These are phyloP conservation scores for Galago senegalensis DNA, from an alignment of 2,797 vertebrate genomes.

Conservation along the genomic window DNA sequence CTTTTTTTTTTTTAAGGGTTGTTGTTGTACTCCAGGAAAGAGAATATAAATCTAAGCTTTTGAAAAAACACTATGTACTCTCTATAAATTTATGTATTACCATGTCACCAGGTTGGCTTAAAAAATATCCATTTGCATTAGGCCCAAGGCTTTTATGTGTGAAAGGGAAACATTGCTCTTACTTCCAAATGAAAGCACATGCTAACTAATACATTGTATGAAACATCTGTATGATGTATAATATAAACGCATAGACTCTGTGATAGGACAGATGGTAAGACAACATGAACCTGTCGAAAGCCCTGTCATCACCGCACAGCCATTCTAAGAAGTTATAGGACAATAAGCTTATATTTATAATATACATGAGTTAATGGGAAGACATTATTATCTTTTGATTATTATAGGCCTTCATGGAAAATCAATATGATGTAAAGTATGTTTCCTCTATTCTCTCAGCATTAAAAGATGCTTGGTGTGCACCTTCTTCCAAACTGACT, in stretches of 20 bases:
- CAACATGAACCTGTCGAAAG: slow-evolving; percentile 1
- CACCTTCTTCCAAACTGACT: background rate
- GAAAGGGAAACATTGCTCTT: background rate
- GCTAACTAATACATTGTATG: background rate
- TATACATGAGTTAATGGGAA: slow-evolving; percentile 35
- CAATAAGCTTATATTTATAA: slow-evolving; percentile 8
- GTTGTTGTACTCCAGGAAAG: background rate
- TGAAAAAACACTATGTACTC: background rate
- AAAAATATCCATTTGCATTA: slow-evolving; percentile 17
- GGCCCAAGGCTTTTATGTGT: background rate
- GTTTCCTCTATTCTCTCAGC: background rate
- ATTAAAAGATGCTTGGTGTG: slow-evolving; percentile 23
- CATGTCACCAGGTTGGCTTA: background rate
- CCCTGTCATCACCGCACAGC: background rate
- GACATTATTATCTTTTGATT: slow-evolving; percentile 59
- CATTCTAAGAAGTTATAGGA: slow-evolving; percentile 18
- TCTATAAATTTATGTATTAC: slow-evolving; percentile 26
- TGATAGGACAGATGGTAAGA: background rate
- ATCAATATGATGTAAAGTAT: slow-evolving; percentile 22
- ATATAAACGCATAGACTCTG: background rate
- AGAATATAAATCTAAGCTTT: slow-evolving; percentile 4
- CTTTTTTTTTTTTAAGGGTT: background rate
- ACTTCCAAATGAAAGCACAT: slow-evolving; percentile 59
- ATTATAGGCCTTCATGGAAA: background rate
- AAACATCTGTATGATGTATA: background rate